Conservation (phyloP, 2,797 vertebrate genomes). For the Harpagifer antarcticus region DNA sequence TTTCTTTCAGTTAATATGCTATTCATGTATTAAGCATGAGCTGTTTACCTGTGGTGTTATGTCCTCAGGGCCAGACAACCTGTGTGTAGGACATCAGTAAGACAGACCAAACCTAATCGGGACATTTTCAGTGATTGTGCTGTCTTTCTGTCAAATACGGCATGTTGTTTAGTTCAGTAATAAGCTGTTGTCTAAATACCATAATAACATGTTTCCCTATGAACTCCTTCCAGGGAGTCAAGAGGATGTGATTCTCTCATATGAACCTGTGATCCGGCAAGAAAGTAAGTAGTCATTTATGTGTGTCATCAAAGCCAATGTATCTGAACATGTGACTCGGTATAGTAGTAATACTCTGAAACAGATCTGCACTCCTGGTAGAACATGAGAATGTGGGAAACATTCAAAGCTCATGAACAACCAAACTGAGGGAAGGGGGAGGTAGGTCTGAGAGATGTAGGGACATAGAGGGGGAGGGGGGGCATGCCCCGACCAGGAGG, state of each 20-base stretch:
- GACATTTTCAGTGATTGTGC: slow-evolving; percentile 1
- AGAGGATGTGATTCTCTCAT: slow-evolving; percentile 95
- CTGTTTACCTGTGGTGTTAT: neutral
- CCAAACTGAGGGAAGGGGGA: neutral
- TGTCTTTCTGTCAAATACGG: slow-evolving; percentile 1
- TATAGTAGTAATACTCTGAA: neutral
- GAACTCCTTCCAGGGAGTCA: slow-evolving; percentile 90
- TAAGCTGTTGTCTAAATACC: slow-evolving; percentile 8
- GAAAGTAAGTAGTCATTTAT: slow-evolving; percentile 89
- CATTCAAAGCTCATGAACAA: neutral
- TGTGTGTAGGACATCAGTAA: neutral
- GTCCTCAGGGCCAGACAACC: neutral
- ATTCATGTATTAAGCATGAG: neutral
- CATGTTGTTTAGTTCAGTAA: slow-evolving; percentile 5
- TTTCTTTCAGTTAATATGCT: neutral
- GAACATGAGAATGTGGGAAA: neutral
- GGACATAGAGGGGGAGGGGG: neutral
- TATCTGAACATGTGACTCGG: neutral
- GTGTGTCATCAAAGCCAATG: neutral
- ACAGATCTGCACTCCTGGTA: neutral
- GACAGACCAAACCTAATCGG: neutral
- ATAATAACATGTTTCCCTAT: slow-evolving; percentile 57
- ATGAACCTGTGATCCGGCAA: slow-evolving; percentile 95
- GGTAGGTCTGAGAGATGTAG: neutral
- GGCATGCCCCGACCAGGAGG: neutral